Base-by-base conservation (phyloP, 2,113 vertebrate species). In the Corythornis madagascariensis region DNA sequence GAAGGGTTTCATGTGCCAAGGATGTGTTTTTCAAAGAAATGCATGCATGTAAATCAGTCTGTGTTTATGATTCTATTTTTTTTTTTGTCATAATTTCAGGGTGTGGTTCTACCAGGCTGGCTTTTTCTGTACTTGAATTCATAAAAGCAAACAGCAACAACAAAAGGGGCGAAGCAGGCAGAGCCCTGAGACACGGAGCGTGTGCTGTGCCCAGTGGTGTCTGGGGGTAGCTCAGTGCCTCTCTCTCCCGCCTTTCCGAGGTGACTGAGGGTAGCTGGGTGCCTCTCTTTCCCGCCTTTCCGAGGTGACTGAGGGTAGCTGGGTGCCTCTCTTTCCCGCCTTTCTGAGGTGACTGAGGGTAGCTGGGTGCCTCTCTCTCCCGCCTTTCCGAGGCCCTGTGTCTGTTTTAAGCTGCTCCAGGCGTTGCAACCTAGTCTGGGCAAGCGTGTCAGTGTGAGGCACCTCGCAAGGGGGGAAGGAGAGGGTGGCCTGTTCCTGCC, bases 321-420 rank as follows among this genome's bases (percentile, higher is more conserved):
- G 10, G 11, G 38, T 38, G 10, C 10, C 38, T 38, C 38, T 38
- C 38, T 38, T 4, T 38, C 38, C 38, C 38, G 38, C 38, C 38
- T 38, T 38, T 38, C 38, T 11, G 10, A 38, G 38, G 38, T 38
- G 38, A 38, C 38, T 38, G 38, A 43, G 64, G 75, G 77, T 24
- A 42, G 83, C 42, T 56, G 6, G 8, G 65, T 80, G 88, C 75
- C 47, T 65, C 66, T 78, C 66, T 13, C 42, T 55, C 86, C 75
- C 1, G 8, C 38, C 73, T 72, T 65, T 16, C 4, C 8, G 70
- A 65, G 91, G 91, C 94, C 83, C 92, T 4, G n/a, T 20, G 48
- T 89, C 87, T 91, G 86, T 75, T 83, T 91, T 28, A 50, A 83
- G 85, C 94, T 52, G 83, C 95, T 92, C 83, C 70, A 60, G 92